Percentiles rank a stretch among this genome's conserved stretches.
Evolutionary conservation across 2,888 invertebrate species (phyloP).

Genomic region (Lycophotia porphyrea): DNA sequence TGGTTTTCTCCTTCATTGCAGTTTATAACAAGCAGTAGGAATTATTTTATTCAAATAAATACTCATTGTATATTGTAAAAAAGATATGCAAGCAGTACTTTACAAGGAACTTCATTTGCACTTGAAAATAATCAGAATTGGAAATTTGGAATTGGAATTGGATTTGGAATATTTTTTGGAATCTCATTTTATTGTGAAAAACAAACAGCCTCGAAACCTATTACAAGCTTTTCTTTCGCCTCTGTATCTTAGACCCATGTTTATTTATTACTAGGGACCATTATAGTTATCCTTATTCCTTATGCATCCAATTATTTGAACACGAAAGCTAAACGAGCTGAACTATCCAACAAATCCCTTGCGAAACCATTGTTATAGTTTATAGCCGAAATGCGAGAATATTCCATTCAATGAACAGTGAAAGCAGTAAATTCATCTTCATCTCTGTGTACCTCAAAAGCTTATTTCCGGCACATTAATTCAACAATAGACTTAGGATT

Average conservation of each 20-base stretch:
- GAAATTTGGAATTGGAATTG: too few species aligned
- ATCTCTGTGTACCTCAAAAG: conserved; percentile 3
- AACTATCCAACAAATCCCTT: conserved; percentile 21
- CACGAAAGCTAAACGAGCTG: conserved; percentile 29
- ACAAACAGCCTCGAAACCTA: background rate
- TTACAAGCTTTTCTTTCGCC: too few species aligned
- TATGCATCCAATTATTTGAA: conserved; percentile 46
- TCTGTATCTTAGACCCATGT: background rate
- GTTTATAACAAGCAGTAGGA: background rate
- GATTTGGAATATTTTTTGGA: too few species aligned
- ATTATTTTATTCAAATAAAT: background rate
- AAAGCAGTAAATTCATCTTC: conserved; percentile 11
- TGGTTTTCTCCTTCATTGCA: background rate
- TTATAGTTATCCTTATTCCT: background rate
- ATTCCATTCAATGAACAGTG: conserved; percentile 42
- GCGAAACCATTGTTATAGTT: conserved; percentile 39
- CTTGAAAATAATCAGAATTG: background rate
- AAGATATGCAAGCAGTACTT: background rate
- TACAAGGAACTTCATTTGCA: too few species aligned
- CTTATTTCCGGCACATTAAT: conserved; percentile 30
- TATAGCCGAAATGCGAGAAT: conserved; percentile 35
- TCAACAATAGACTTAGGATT: background rate
- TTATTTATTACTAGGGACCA: background rate
- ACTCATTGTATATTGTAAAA: background rate
- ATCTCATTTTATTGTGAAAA: background rate